Conservation (phyloP, 2,797 vertebrate genomes). For the Sebastes hubbsi region DNA sequence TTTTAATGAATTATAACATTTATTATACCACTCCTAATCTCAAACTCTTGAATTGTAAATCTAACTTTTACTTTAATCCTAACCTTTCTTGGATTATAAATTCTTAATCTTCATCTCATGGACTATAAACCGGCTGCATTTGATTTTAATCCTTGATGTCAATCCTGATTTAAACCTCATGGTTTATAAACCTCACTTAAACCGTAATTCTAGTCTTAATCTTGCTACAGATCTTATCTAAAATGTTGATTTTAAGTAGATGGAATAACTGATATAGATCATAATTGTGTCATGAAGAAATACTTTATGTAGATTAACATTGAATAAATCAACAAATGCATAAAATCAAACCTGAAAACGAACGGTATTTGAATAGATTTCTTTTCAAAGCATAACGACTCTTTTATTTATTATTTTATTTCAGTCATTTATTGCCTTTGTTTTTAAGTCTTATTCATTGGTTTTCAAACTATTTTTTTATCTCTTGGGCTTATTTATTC, state of each 20-base stretch:
- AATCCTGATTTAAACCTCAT: background rate
- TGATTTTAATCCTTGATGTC: background rate
- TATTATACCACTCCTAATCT: background rate
- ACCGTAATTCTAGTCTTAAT: background rate
- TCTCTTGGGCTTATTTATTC: too few relatives aligned
- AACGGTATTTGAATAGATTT: too few relatives aligned
- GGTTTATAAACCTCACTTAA: background rate
- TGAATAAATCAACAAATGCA: accelerated
- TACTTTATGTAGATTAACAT: background rate
- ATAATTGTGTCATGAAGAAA: background rate
- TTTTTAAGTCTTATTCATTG: too few relatives aligned
- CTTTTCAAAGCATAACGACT: accelerated
- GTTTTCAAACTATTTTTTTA: too few relatives aligned
- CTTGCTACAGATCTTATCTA: background rate
- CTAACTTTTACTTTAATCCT: background rate
- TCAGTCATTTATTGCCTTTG: too few relatives aligned
- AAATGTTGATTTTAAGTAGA: background rate
- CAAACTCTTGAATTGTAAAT: background rate
- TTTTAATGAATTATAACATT: background rate
- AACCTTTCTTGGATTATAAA: background rate
- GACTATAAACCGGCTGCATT: background rate
- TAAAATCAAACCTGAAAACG: too few relatives aligned
- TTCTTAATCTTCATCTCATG: background rate
- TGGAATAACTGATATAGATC: background rate
- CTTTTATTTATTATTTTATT: too few relatives aligned